Percentiles rank a stretch among this genome's conserved stretches.
These are phyloP conservation scores for Microvelia longipes DNA, from an alignment of 1,140 invertebrate species.

Conservation along the genomic window DNA sequence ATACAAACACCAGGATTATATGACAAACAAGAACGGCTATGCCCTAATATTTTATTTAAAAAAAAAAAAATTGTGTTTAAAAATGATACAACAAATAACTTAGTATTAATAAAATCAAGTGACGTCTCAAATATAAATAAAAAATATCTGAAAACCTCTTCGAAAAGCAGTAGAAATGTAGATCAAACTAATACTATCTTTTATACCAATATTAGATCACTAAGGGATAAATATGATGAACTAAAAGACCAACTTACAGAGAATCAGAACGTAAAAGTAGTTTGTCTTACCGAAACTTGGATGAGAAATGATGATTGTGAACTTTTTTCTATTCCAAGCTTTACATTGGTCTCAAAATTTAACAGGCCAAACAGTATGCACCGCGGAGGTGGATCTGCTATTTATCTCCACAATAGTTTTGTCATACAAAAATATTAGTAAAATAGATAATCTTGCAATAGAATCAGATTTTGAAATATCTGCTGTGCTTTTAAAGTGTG, in stretches of 20 bases:
- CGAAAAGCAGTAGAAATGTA: too few relatives aligned
- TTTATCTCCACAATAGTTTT: not conserved
- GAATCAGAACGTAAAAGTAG: not conserved
- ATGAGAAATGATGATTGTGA: not conserved
- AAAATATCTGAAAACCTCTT: too few relatives aligned
- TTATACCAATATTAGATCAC: not conserved
- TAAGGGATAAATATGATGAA: not conserved
- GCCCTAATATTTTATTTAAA: too few relatives aligned
- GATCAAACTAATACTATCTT: not conserved
- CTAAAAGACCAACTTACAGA: not conserved
- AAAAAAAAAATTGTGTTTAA: too few relatives aligned
- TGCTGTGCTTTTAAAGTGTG: too few relatives aligned
- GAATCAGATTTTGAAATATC: too few relatives aligned
- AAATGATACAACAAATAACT: too few relatives aligned
- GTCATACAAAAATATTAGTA: not conserved
- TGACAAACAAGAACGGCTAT: too few relatives aligned
- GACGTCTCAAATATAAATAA: too few relatives aligned
- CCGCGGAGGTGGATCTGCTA: not conserved
- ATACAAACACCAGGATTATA: too few relatives aligned
- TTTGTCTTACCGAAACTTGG: not conserved
- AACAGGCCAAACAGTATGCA: not conserved
- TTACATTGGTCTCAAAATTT: not conserved
- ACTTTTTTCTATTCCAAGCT: not conserved
- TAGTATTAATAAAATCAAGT: too few relatives aligned
- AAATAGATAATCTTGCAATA: too few relatives aligned